Conservation (phyloP, 2,797 vertebrate species). For the Channallabes apus region DNA sequence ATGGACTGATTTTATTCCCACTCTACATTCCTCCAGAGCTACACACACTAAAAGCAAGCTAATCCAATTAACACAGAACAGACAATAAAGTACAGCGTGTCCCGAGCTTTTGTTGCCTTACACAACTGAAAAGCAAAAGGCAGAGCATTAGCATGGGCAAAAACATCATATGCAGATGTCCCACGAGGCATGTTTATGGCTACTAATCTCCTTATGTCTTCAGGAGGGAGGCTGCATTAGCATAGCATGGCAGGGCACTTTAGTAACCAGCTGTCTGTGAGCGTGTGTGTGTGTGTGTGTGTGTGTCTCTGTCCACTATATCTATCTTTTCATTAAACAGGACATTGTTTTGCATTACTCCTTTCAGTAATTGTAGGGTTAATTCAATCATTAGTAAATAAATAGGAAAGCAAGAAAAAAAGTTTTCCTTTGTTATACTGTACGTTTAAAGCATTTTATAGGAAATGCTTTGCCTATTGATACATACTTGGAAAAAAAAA, state of each 20-base stretch:
- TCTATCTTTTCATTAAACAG: conserved; percentile 16
- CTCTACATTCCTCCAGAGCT: background rate
- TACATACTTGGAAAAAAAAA: background rate
- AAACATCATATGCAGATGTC: conserved; percentile 41
- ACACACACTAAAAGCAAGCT: background rate
- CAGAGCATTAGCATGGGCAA: conserved; percentile 36
- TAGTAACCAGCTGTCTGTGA: background rate
- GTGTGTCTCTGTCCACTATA: background rate
- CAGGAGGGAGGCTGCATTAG: conserved; percentile 30
- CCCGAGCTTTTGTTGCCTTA: background rate
- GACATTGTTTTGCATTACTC: conserved; percentile 4
- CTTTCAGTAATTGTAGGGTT: background rate
- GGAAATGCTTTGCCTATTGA: too few species aligned
- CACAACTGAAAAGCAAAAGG: conserved; percentile 28
- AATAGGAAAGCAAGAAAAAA: background rate
- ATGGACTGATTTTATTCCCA: background rate
- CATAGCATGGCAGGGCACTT: background rate
- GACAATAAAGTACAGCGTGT: background rate
- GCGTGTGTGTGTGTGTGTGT: background rate
- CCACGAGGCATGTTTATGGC: conserved; percentile 38
- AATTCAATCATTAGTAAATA: background rate
- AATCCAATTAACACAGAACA: conserved; percentile 15
- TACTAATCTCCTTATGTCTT: conserved; percentile 50
- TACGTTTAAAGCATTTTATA: too few species aligned
- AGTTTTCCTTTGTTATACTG: background rate